Percentiles rank a stretch among this genome's conserved stretches.
Conservation (phyloP, 1,140 invertebrate species). For the Tetragonula clypearis region DNA sequence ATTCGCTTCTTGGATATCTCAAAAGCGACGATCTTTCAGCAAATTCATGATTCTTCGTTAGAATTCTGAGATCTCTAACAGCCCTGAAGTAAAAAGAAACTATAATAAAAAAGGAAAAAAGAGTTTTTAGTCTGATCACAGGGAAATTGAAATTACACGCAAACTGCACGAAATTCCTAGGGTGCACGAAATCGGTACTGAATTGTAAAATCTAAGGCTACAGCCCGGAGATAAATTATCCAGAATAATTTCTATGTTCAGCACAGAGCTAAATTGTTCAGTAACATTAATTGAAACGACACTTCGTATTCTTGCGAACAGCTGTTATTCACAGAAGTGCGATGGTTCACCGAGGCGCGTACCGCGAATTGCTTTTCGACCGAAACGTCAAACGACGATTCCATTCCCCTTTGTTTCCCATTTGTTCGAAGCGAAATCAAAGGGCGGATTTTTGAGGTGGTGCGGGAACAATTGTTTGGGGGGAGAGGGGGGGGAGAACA, state of each 20-base stretch:
- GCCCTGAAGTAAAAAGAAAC: too few species aligned
- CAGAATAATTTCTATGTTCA: neutral
- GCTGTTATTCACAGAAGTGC: neutral
- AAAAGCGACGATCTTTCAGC: neutral
- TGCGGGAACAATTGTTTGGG: neutral
- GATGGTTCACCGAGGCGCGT: neutral
- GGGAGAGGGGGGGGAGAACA: constrained; percentile 1
- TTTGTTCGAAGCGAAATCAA: neutral
- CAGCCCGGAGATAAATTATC: neutral
- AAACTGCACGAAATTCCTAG: neutral
- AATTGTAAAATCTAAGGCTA: too few species aligned
- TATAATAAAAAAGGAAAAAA: too few species aligned
- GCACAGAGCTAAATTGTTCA: too few species aligned
- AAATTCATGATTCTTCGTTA: too few species aligned
- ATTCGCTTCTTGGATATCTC: neutral
- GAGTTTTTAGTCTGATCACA: neutral
- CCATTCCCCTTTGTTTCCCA: neutral
- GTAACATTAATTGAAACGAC: too few species aligned
- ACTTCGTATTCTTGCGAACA: neutral
- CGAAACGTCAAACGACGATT: neutral
- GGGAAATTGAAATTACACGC: neutral
- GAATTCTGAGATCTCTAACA: too few species aligned
- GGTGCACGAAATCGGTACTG: too few species aligned
- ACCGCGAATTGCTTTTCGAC: neutral
- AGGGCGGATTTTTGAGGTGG: neutral